Evolutionary conservation across 2,888 invertebrate species (phyloP).

Genomic region (Drosophila greeni): DNA sequence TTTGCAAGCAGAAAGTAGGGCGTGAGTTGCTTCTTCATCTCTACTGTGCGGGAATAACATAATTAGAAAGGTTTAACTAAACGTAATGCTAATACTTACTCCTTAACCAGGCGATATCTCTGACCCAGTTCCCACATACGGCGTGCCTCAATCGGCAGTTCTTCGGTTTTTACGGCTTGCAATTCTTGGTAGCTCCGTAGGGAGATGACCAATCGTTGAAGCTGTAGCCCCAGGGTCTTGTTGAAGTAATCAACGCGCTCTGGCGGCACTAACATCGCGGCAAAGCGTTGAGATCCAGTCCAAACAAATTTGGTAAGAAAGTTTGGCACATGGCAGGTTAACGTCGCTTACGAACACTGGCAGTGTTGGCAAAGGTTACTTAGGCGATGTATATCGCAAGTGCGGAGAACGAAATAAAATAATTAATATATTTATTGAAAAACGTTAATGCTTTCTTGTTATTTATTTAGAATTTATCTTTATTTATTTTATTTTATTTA

Average conservation of each 20-base stretch:
- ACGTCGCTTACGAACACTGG: background rate
- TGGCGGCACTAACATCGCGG: conserved; percentile 3
- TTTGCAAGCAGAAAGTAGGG: conserved; percentile 41
- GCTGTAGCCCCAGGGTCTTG: conserved; percentile 2
- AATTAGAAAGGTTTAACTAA: background rate
- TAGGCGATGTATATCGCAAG: background rate
- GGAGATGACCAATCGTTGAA: conserved; percentile 21
- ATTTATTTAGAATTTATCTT: too few species aligned
- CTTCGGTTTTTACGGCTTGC: background rate
- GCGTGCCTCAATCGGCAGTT: conserved; percentile 19
- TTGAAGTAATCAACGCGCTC: conserved; percentile 14
- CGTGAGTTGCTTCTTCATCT: conserved; percentile 20
- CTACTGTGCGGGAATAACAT: conserved; percentile 14
- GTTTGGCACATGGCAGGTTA: conserved; percentile 6
- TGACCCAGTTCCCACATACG: conserved; percentile 55
- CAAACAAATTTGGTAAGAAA: background rate
- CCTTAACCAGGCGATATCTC: conserved; percentile 35
- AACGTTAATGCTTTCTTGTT: too few species aligned
- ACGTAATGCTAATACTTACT: conserved; percentile 26
- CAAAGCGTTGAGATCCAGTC: background rate
- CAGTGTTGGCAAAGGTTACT: background rate
- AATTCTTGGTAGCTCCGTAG: conserved; percentile 26
- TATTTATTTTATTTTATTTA: too few species aligned
- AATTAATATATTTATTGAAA: background rate
- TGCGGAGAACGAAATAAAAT: background rate